Evolutionary conservation across 2,888 invertebrate genomes (phyloP).

Genomic region (Tetanocera ferruginea): DNA sequence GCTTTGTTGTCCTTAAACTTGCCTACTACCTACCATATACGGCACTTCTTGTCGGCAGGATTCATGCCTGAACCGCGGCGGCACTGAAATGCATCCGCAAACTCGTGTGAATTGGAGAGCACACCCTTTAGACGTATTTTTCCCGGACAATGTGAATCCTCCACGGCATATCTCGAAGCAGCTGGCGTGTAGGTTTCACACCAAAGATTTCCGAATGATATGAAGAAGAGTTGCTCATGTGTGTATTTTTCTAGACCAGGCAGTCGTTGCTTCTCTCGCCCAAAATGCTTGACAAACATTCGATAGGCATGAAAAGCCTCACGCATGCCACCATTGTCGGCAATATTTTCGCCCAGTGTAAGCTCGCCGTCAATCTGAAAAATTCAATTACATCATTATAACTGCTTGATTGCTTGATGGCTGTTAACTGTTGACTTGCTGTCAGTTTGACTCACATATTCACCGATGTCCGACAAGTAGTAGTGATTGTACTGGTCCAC

Average conservation of each 20-base stretch:
- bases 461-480: constrained; percentile 75
- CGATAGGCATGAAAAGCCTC: constrained; percentile 80
- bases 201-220: constrained; percentile 89
- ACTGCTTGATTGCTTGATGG: neutral
- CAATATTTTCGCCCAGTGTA: constrained; percentile 86
- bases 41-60: constrained; percentile 71
- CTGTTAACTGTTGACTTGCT: neutral
- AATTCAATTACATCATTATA: constrained; percentile 13
- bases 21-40: constrained; percentile 70
- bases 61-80: constrained; percentile 72
- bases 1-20: neutral
- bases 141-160: constrained; percentile 83
- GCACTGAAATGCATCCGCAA: constrained; percentile 77
- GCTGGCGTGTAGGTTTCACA: constrained; percentile 81
- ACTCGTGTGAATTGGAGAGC: constrained; percentile 80
- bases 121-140: constrained; percentile 78
- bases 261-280: constrained; percentile 74
- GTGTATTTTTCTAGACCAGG: constrained; percentile 82
- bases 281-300: constrained; percentile 73
- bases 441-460: constrained; percentile 72
- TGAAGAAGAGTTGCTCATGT: constrained; percentile 83
- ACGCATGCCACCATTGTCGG: constrained; percentile 85
- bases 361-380: constrained; percentile 80
- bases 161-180: constrained; percentile 75
- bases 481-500: constrained; percentile 84